Percentiles rank a stretch among this genome's conserved stretches.
phyloP scores from a whole-genome alignment of 2,797 vertebrate genomes.

The Lithobates sylvaticus region DNA sequence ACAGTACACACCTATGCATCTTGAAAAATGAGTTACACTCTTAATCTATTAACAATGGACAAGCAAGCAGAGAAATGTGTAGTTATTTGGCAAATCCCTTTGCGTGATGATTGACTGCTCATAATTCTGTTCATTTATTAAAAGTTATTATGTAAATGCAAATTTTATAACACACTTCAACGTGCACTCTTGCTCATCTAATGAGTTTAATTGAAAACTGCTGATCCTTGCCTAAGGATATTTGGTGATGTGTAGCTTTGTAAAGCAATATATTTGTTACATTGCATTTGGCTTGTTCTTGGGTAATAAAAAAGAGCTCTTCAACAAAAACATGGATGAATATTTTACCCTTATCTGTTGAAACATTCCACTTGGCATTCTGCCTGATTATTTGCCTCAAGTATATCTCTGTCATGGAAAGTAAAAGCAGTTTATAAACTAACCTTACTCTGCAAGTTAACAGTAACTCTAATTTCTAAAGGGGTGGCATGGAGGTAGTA shows the following conservation, averaged over 20 bases:
- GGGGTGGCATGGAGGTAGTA: too few relatives aligned
- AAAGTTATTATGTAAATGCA: constrained; percentile 54
- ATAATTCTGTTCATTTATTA: constrained; percentile 45
- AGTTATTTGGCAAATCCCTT: constrained; percentile 1
- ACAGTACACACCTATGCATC: neutral
- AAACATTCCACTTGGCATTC: constrained; percentile 36
- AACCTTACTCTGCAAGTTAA: constrained; percentile 1
- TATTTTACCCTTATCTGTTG: constrained; percentile 32
- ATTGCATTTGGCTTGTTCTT: constrained; percentile 36
- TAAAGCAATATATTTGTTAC: constrained; percentile 55
- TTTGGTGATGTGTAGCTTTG: constrained; percentile 40
- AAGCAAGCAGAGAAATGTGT: neutral
- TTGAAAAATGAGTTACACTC: neutral
- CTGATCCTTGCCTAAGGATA: constrained; percentile 60
- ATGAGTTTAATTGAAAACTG: constrained; percentile 58
- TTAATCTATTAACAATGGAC: constrained; percentile 2
- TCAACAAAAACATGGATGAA: constrained; percentile 25
- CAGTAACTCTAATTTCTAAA: neutral
- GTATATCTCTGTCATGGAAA: constrained; percentile 1
- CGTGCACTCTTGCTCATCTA: constrained; percentile 55
- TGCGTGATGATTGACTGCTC: constrained; percentile 34
- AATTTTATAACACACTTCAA: constrained; percentile 50
- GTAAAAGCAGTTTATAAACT: constrained; percentile 10
- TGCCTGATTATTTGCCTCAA: constrained; percentile 32
- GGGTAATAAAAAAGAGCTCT: constrained; percentile 14